Evolutionary conservation across 2,113 vertebrate species (phyloP).

Genomic region (Platichthys stellatus): DNA sequence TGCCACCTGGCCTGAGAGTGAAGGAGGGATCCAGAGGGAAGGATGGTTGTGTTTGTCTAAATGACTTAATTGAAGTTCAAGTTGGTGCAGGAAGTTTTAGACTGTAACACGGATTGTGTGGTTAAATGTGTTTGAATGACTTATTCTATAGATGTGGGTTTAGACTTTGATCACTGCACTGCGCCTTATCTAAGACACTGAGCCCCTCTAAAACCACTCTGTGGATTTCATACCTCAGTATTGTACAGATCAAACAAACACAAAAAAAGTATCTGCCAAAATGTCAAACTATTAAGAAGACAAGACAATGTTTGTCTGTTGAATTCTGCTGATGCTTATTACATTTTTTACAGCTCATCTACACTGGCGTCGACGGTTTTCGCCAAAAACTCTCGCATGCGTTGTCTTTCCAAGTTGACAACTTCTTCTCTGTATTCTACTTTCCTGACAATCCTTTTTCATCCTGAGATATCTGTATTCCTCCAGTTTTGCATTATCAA

Average conservation of each 20-base stretch:
- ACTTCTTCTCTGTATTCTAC: too few relatives aligned
- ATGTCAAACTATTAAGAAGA: too few relatives aligned
- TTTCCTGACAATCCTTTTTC: too few relatives aligned
- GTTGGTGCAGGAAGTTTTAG: constrained; percentile 45
- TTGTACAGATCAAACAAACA: not conserved
- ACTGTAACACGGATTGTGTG: constrained; percentile 25
- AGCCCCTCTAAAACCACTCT: constrained; percentile 10
- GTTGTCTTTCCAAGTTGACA: too few relatives aligned
- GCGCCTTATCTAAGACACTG: constrained; percentile 7
- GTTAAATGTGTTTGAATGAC: constrained; percentile 23
- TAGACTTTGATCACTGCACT: constrained; percentile 10
- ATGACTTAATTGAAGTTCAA: constrained; percentile 53
- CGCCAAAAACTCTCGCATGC: too few relatives aligned
- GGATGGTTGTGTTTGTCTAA: constrained; percentile 49
- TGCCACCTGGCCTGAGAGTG: constrained; percentile 75
- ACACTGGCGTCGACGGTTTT: too few relatives aligned
- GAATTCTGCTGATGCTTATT: too few relatives aligned
- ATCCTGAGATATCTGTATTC: too few relatives aligned
- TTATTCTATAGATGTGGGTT: not conserved
- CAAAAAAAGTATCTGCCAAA: too few relatives aligned
- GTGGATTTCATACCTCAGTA: not conserved
- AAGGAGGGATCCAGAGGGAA: constrained; percentile 37
- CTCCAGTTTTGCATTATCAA: too few relatives aligned
- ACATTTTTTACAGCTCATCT: too few relatives aligned
- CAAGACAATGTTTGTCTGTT: too few relatives aligned